phyloP scores from a whole-genome alignment of 2,113 vertebrate species.

The Mustela lutreola region DNA sequence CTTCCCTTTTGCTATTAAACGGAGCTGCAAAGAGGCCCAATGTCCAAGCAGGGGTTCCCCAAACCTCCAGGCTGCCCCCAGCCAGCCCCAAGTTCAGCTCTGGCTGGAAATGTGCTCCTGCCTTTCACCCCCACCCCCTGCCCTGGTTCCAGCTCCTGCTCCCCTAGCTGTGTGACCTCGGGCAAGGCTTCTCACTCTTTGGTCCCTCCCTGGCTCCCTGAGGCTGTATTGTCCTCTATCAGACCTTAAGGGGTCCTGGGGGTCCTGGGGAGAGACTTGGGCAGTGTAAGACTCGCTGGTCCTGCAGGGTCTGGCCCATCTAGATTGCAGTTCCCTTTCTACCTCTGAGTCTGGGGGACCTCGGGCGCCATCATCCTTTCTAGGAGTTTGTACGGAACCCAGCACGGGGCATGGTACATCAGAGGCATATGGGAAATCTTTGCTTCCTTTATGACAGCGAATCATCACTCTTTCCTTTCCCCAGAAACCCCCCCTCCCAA shows the following conservation, averaged over 20 bases:
- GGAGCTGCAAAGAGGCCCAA: not conserved
- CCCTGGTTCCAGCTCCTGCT: not conserved
- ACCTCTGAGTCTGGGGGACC: not conserved
- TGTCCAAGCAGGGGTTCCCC: not conserved
- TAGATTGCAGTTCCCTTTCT: not conserved
- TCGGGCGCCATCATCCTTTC: not conserved
- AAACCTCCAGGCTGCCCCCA: not conserved
- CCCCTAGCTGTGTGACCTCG: not conserved
- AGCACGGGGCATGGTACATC: accelerated
- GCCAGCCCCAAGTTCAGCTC: not conserved
- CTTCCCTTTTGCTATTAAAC: not conserved
- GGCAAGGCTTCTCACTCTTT: not conserved
- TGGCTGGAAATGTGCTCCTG: not conserved
- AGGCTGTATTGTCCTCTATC: not conserved
- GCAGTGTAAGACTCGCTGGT: not conserved
- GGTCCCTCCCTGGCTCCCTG: not conserved
- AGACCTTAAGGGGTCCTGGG: not conserved
- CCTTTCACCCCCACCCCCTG: not conserved
- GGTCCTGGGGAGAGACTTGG: not conserved
- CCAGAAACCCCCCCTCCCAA: not conserved
- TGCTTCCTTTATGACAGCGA: not conserved
- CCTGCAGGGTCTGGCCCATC: not conserved
- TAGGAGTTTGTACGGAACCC: not conserved
- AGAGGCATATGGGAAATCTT: not conserved
- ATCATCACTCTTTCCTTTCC: not conserved